These are phyloP conservation scores for Geophilus truncorum DNA, from an alignment of 2,888 invertebrate genomes.

Conservation along the genomic window DNA sequence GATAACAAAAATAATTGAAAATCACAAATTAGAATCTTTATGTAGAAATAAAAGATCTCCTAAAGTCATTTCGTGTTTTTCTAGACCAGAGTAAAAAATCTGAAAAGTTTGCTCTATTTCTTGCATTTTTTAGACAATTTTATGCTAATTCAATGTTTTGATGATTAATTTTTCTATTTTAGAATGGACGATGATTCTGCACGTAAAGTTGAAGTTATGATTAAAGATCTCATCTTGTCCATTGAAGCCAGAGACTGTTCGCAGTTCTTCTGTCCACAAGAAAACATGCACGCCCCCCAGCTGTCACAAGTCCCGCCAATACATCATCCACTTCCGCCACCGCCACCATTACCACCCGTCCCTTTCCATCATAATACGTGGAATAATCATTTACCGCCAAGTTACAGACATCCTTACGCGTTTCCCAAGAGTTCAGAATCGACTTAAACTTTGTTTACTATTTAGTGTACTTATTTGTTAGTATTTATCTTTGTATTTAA, in stretches of 20 bases:
- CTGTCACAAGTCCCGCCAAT: constrained; percentile 25
- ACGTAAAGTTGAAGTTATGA: constrained; percentile 37
- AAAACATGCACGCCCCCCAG: constrained; percentile 13
- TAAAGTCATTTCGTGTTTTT: too few relatives aligned
- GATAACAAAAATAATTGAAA: too few relatives aligned
- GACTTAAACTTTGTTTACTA: background rate
- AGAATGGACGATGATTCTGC: constrained; percentile 38
- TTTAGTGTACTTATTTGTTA: background rate
- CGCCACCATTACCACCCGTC: background rate
- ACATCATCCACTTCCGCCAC: background rate
- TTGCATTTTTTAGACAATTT: too few relatives aligned
- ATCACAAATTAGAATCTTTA: too few relatives aligned
- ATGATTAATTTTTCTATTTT: background rate
- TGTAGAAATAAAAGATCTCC: too few relatives aligned
- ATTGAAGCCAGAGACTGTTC: constrained; percentile 37
- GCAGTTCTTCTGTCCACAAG: constrained; percentile 33
- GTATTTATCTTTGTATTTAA: background rate
- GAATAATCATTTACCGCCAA: background rate
- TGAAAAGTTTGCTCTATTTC: too few relatives aligned
- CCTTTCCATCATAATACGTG: background rate
- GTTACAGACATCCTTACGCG: background rate
- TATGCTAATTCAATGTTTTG: background rate
- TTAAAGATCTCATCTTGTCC: constrained; percentile 37
- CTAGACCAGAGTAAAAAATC: background rate
- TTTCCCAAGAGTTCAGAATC: background rate